Conservation (phyloP, 2,797 vertebrate species). For the Falco biarmicus region DNA sequence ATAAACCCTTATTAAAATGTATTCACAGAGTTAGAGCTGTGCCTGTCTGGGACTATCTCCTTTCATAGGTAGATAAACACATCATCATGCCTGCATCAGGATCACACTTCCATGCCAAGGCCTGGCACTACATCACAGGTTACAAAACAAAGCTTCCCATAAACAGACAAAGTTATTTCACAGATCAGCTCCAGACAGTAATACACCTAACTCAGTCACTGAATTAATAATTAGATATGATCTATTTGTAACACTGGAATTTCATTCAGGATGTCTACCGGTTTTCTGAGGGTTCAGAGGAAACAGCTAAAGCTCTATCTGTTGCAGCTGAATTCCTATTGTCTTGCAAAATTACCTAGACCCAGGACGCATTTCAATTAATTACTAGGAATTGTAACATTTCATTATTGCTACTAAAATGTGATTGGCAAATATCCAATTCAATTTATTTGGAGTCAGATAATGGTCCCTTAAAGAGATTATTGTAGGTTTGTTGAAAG, state of each 20-base stretch:
- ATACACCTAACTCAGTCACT: neutral
- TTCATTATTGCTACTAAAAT: neutral
- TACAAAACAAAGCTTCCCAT: conserved; percentile 40
- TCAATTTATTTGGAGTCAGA: neutral
- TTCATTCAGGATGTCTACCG: neutral
- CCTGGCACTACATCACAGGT: conserved; percentile 43
- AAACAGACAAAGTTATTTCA: neutral
- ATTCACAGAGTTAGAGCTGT: conserved; percentile 22
- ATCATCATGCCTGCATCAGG: neutral
- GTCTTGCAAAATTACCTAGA: neutral
- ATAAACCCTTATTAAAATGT: conserved; percentile 39
- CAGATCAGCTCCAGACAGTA: neutral
- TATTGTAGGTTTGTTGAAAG: neutral
- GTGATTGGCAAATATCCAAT: neutral
- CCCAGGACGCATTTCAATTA: neutral
- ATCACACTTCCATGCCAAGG: neutral
- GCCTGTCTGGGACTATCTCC: conserved; percentile 8
- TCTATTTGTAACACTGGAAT: neutral
- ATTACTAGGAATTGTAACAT: neutral
- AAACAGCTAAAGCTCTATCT: neutral
- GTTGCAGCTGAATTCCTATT: neutral
- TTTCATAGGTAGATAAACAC: conserved; percentile 46
- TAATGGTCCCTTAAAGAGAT: neutral
- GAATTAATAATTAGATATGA: neutral
- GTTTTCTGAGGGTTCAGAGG: neutral